A percentile compares a stretch with the other conserved stretches of the same genome.
Evolutionary conservation across 2,113 vertebrate genomes (phyloP).

Genomic region (Acrocephalus kingi): DNA sequence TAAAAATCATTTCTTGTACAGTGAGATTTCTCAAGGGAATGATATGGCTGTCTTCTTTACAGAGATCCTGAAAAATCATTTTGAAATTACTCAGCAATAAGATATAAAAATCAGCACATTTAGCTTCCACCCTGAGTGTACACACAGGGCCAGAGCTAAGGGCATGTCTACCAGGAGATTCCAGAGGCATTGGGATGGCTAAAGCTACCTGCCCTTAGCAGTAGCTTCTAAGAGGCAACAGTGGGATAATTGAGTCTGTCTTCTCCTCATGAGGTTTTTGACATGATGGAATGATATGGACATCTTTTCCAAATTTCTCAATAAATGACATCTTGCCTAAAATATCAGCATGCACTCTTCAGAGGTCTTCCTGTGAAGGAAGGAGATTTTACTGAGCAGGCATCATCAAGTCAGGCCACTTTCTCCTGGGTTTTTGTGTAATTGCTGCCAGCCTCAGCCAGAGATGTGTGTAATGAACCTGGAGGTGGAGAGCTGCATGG

Average conservation of each 20-base stretch:
- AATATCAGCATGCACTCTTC: not conserved
- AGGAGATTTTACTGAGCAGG: not conserved
- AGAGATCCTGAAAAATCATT: not conserved
- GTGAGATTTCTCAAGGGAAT: not conserved
- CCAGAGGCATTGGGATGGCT: not conserved
- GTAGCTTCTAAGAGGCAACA: not conserved
- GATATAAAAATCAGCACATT: not conserved
- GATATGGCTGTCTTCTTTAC: not conserved
- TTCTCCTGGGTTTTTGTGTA: not conserved
- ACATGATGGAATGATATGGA: not conserved
- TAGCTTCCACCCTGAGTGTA: not conserved
- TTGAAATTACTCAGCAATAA: not conserved
- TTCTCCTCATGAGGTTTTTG: not conserved
- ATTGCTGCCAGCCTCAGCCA: not conserved
- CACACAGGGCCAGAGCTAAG: not conserved
- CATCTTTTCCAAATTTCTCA: not conserved
- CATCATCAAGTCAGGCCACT: not conserved
- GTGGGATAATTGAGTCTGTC: not conserved
- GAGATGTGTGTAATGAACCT: not conserved
- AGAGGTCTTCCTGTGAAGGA: not conserved
- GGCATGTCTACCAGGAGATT: not conserved
- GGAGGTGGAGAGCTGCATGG: accelerated
- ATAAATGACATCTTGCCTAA: not conserved
- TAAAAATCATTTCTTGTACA: not conserved
- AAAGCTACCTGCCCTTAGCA: not conserved